Percentiles rank a stretch among this genome's conserved stretches.
Conservation (phyloP, 2,113 vertebrate genomes). For the Galbula dea region DNA sequence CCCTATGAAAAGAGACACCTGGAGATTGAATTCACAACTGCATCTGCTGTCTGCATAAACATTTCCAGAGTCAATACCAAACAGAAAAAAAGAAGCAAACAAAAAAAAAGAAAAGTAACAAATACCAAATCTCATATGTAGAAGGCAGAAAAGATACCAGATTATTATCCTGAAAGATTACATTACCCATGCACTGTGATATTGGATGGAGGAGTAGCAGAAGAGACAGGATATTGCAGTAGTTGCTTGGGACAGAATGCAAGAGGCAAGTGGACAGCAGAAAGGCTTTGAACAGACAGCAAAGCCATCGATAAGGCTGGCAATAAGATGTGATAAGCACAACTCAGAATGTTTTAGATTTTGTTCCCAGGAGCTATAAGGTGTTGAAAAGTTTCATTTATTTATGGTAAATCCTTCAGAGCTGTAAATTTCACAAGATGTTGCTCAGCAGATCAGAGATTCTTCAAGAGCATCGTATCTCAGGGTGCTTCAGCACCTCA, state of each 20-base stretch:
- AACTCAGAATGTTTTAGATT: background rate
- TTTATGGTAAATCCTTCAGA: background rate
- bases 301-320: fast-evolving
- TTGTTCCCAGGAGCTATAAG: background rate
- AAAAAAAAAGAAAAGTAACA: background rate
- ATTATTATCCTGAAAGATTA: background rate
- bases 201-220: background rate
- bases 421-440: background rate
- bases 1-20: background rate
- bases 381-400: background rate
- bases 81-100: background rate
- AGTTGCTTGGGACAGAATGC: background rate
- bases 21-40: background rate
- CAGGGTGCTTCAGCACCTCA: background rate
- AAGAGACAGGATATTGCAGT: background rate
- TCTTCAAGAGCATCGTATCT: background rate
- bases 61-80: background rate
- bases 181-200: background rate
- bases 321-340: background rate
- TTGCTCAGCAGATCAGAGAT: background rate
- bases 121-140: background rate
- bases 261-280: background rate
- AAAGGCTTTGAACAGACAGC: background rate
- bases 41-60: background rate
- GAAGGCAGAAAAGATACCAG: background rate